phyloP scores from a whole-genome alignment of 2,888 invertebrate species.

The Chirona hameri region DNA sequence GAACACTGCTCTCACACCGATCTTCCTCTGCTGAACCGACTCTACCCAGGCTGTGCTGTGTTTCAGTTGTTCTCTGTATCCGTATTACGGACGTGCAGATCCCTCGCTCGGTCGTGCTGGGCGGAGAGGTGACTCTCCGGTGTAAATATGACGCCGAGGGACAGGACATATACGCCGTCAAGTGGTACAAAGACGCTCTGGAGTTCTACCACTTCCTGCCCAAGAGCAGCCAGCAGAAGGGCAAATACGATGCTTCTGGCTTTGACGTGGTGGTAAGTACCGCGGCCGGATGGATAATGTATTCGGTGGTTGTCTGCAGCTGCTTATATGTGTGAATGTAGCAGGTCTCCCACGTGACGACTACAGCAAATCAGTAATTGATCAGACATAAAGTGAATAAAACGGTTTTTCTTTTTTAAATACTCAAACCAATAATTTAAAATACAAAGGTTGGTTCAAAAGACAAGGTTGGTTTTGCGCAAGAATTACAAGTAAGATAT shows the following conservation, averaged over 20 bases:
- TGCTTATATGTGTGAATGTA: no score
- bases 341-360: no score
- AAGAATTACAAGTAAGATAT: no score
- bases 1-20: neutral
- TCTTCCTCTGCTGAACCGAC: neutral
- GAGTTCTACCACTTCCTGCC: constrained; percentile 29
- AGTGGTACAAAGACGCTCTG: constrained; percentile 23
- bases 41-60: neutral
- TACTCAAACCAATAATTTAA: no score
- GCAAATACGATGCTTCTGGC: neutral
- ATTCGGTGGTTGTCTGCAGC: no score
- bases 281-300: no score
- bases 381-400: no score
- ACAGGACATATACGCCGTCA: constrained; percentile 6
- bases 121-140: neutral
- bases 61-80: neutral
- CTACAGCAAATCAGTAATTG: no score
- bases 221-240: neutral
- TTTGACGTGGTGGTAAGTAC: neutral
- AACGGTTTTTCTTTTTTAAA: no score
- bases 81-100: neutral
- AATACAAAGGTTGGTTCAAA: no score
- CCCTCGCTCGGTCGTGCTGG: neutral
- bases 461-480: no score
- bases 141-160: constrained; percentile 9